These are phyloP conservation scores for Drosophila tanythrix DNA, from an alignment of 2,888 invertebrate species.

Conservation along the genomic window DNA sequence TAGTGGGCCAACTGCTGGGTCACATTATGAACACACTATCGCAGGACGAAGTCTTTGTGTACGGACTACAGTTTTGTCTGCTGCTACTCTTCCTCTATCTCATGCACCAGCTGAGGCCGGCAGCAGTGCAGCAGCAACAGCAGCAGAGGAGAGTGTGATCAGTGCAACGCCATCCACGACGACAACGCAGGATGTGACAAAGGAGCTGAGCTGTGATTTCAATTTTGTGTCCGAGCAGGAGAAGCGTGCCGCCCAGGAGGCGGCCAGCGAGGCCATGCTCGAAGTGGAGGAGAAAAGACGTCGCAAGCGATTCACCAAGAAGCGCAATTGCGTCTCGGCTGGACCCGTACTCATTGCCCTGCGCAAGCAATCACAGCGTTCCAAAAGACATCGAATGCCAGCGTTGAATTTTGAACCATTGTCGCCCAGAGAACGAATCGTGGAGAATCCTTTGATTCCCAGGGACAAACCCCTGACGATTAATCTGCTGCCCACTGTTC, in stretches of 20 bases:
- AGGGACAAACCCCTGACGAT: constrained; percentile 70
- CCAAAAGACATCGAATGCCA: constrained; percentile 36
- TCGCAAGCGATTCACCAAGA: constrained; percentile 78
- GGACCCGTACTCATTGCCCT: constrained; percentile 82
- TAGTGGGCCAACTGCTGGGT: constrained; percentile 21
- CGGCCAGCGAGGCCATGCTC: constrained; percentile 70
- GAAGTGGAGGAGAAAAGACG: constrained; percentile 82
- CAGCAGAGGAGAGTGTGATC: neutral
- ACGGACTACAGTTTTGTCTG: constrained; percentile 64
- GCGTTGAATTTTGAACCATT: constrained; percentile 64
- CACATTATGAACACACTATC: constrained; percentile 49
- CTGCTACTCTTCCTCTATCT: constrained; percentile 77
- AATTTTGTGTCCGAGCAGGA: constrained; percentile 78
- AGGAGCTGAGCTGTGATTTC: constrained; percentile 73
- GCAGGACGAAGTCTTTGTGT: constrained; percentile 75
- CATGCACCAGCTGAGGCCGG: constrained; percentile 63
- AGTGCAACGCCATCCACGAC: constrained; percentile 12
- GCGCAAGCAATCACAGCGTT: constrained; percentile 62
- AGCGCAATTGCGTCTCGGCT: constrained; percentile 83
- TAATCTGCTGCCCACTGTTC: constrained; percentile 27
- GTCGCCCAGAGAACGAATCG: constrained; percentile 59
- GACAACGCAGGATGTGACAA: constrained; percentile 39
- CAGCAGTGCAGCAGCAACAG: constrained; percentile 7
- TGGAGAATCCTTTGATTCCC: constrained; percentile 66
- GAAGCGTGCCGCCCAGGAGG: constrained; percentile 70